These are phyloP conservation scores for Aquatica leii DNA, from an alignment of 2,888 invertebrate species.

Conservation along the genomic window DNA sequence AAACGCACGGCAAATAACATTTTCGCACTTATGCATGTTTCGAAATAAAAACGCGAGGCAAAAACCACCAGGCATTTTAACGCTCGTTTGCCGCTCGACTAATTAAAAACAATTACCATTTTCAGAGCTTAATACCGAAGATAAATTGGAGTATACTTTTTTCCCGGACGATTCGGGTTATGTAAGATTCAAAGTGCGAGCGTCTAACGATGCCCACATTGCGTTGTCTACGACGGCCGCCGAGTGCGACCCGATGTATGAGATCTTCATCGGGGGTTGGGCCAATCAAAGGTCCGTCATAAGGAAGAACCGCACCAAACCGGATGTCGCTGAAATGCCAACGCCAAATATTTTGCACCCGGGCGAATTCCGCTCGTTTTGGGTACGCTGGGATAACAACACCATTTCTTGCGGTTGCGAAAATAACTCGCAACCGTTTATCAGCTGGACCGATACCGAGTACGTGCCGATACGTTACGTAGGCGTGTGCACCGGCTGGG, in stretches of 20 bases:
- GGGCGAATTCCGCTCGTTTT: constrained; percentile 83
- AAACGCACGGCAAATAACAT: too few species aligned
- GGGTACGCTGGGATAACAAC: constrained; percentile 81
- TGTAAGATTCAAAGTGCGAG: constrained; percentile 79
- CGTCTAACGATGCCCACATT: constrained; percentile 85
- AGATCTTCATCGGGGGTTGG: constrained; percentile 92
- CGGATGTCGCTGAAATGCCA: constrained; percentile 63
- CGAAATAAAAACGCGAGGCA: background rate
- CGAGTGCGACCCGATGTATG: constrained; percentile 81
- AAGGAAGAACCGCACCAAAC: constrained; percentile 75
- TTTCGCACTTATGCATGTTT: background rate
- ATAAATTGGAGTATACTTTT: constrained; percentile 84
- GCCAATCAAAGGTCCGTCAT: constrained; percentile 84
- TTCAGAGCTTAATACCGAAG: constrained; percentile 80
- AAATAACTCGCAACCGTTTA: constrained; percentile 76
- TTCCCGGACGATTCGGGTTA: constrained; percentile 75
- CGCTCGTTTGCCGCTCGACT: background rate
- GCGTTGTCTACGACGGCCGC: constrained; percentile 77
- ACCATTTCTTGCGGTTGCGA: constrained; percentile 57
- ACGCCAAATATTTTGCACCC: constrained; percentile 77
- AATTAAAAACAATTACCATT: constrained; percentile 47
- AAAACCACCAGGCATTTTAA: background rate
- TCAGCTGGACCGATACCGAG: constrained; percentile 76
- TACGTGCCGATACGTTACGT: constrained; percentile 76
- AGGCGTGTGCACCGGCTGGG: constrained; percentile 89